A percentile compares a stretch with the other conserved stretches of the same genome.
phyloP scores from a whole-genome alignment of 2,113 vertebrate species.

The Cromileptes altivelis region DNA sequence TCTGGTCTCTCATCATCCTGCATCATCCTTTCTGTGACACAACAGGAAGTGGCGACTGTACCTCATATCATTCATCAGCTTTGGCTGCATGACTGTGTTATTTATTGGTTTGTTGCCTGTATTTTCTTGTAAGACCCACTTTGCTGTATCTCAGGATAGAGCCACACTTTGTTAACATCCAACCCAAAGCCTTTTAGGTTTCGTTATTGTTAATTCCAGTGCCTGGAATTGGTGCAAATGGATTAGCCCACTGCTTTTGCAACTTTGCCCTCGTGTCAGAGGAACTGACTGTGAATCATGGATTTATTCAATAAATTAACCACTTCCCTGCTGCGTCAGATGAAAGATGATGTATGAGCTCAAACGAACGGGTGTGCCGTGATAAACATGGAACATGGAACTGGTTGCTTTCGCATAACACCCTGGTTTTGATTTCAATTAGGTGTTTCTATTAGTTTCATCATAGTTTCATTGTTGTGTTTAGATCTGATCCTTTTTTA shows the following conservation, averaged over 20 bases:
- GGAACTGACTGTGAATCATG: background rate
- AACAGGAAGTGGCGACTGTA: background rate
- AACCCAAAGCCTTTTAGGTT: background rate
- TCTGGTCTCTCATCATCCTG: too few relatives aligned
- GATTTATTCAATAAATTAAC: background rate
- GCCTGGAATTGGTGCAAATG: background rate
- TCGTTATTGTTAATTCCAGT: constrained; percentile 1
- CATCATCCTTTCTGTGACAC: background rate
- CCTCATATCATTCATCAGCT: background rate
- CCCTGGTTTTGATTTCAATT: background rate
- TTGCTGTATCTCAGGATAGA: background rate
- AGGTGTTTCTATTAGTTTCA: background rate
- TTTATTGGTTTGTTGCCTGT: background rate
- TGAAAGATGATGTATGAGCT: background rate
- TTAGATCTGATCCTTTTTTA: too few relatives aligned
- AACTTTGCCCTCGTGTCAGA: background rate
- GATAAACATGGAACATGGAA: background rate
- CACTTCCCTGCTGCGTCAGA: constrained; percentile 13
- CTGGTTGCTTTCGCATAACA: background rate
- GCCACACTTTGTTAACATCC: background rate
- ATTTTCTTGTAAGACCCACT: background rate
- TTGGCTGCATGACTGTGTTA: background rate
- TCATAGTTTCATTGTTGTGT: background rate
- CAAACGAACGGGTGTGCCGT: fast-evolving
- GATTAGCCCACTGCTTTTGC: too few relatives aligned